Percentiles rank a stretch among this genome's conserved stretches.
phyloP scores from a whole-genome alignment of 2,797 vertebrate genomes.

The Nyctibius grandis region DNA sequence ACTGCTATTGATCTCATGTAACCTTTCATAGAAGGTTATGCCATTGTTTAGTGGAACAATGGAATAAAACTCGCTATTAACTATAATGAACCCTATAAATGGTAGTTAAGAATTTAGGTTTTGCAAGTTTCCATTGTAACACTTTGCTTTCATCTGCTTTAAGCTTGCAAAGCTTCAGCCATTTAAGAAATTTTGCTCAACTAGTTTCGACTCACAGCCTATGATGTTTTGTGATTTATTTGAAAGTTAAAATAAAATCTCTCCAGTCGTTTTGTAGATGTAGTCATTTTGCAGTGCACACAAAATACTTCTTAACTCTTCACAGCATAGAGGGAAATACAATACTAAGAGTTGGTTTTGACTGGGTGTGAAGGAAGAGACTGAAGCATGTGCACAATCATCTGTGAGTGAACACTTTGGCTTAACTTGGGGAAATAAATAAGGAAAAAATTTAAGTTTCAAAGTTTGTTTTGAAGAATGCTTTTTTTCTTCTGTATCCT shows the following conservation, averaged over 20 bases:
- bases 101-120: not conserved
- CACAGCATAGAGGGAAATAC: not conserved
- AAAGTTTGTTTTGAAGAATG: not conserved
- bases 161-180: not conserved
- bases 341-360: not conserved
- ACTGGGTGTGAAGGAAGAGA: not conserved
- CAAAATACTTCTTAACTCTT: not conserved
- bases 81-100: not conserved
- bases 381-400: not conserved
- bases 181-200: not conserved
- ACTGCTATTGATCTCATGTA: not conserved
- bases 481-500: rapidly evolving
- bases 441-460: not conserved
- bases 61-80: not conserved
- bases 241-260: not conserved
- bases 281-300: not conserved
- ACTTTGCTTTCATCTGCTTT: not conserved
- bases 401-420: not conserved
- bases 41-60: not conserved
- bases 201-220: not conserved
- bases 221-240: not conserved
- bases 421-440: not conserved
- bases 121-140: not conserved
- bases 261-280: not conserved
- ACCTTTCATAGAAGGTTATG: not conserved